Conservation (phyloP, 2,888 invertebrate genomes). For the Lagria hirta region DNA sequence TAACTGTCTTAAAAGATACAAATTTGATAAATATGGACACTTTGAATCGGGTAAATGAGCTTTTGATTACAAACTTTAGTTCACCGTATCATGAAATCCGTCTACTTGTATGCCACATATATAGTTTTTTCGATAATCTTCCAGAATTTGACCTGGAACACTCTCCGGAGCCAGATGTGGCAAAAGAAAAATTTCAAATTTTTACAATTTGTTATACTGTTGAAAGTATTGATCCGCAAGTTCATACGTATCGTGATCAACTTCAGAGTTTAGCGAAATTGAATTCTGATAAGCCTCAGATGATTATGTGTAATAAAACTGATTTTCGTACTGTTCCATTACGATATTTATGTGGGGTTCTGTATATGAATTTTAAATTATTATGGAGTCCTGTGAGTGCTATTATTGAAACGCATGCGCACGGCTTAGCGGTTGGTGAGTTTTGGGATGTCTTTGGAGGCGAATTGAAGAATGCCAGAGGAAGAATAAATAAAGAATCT, state of each 20-base stretch:
- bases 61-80: conserved; percentile 63
- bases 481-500: conserved; percentile 20
- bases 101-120: conserved; percentile 71
- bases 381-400: conserved; percentile 84
- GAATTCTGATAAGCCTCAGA: conserved; percentile 62
- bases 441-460: conserved; percentile 74
- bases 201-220: conserved; percentile 70
- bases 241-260: conserved; percentile 80
- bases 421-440: conserved; percentile 58
- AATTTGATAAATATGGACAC: conserved; percentile 54
- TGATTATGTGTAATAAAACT: conserved; percentile 57
- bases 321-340: conserved; percentile 68
- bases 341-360: conserved; percentile 76
- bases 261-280: conserved; percentile 74
- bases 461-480: conserved; percentile 60
- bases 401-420: conserved; percentile 74
- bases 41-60: conserved; percentile 57
- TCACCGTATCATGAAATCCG: conserved; percentile 73
- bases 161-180: conserved; percentile 44
- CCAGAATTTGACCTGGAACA: conserved; percentile 55
- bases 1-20: conserved; percentile 56
- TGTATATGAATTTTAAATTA: conserved; percentile 85
- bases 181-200: conserved; percentile 58
- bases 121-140: conserved; percentile 66
- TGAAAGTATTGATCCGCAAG: conserved; percentile 69